Evolutionary conservation across 1,140 invertebrate species (phyloP).

Genomic region (Pseudomyrmex gracilis): DNA sequence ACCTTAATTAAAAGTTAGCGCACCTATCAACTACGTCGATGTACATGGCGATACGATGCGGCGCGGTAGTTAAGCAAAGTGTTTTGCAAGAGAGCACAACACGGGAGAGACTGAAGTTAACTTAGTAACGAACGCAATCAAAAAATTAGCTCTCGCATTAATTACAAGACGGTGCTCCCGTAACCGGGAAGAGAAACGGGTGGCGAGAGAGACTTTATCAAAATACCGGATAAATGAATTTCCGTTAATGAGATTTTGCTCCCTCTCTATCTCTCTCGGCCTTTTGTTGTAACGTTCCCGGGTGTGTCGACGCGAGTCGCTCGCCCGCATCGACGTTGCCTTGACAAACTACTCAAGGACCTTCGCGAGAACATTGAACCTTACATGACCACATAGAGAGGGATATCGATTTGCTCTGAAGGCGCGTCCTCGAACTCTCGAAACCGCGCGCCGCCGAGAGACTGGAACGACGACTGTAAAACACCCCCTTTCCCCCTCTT

Average conservation of each 20-base stretch:
- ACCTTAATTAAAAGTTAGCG: constrained; percentile 5
- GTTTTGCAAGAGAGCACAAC: neutral
- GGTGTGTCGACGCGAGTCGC: neutral
- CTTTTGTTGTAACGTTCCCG: constrained; percentile 24
- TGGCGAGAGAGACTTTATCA: neutral
- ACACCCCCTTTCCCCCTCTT: too few relatives aligned
- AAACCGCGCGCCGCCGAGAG: neutral
- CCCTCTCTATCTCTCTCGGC: neutral
- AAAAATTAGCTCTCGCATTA: neutral
- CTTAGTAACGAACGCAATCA: neutral
- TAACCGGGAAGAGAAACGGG: neutral
- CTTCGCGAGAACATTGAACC: constrained; percentile 62
- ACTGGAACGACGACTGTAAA: too few relatives aligned
- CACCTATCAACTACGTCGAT: neutral
- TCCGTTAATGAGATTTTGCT: neutral
- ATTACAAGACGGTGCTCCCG: neutral
- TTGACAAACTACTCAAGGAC: constrained; percentile 48
- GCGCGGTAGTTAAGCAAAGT: neutral
- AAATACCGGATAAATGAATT: neutral
- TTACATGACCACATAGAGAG: neutral
- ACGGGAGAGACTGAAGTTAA: neutral
- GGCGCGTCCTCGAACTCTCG: neutral
- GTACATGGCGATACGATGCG: neutral
- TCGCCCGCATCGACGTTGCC: constrained; percentile 38
- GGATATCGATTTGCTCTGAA: constrained; percentile 49